Evolutionary conservation across 2,113 vertebrate species (phyloP).

Genomic region (Daboia siamensis): DNA sequence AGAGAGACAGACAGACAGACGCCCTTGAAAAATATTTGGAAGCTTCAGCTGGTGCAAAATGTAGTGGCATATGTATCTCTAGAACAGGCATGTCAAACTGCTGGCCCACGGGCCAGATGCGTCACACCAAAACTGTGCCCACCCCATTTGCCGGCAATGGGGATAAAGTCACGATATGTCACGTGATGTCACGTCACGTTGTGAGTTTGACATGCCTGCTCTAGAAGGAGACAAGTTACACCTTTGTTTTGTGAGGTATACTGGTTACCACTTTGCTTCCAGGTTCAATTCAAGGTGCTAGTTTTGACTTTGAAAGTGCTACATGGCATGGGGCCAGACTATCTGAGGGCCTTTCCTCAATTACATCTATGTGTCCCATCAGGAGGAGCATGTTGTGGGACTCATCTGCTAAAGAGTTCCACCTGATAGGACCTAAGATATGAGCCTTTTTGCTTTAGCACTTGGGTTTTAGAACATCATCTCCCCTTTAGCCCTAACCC

Average conservation of each 20-base stretch:
- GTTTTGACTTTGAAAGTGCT: neutral
- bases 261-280: neutral
- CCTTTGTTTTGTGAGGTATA: neutral
- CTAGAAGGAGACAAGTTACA: neutral
- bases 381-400: neutral
- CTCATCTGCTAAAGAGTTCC: neutral
- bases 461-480: neutral
- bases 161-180: no score
- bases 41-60: neutral
- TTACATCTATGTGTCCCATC: neutral
- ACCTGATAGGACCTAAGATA: neutral
- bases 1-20: neutral
- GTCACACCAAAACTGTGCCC: no score
- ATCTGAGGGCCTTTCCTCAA: neutral
- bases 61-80: neutral
- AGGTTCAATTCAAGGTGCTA: neutral
- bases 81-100: no score
- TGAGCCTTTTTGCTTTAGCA: neutral
- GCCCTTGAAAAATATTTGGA: neutral
- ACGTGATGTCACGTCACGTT: no score
- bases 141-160: no score
- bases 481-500: neutral
- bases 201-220: no score
- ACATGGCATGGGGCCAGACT: neutral
- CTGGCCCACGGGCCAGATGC: no score